Conservation (phyloP, 2,797 vertebrate species). For the Enteromius afrohamiltoni region DNA sequence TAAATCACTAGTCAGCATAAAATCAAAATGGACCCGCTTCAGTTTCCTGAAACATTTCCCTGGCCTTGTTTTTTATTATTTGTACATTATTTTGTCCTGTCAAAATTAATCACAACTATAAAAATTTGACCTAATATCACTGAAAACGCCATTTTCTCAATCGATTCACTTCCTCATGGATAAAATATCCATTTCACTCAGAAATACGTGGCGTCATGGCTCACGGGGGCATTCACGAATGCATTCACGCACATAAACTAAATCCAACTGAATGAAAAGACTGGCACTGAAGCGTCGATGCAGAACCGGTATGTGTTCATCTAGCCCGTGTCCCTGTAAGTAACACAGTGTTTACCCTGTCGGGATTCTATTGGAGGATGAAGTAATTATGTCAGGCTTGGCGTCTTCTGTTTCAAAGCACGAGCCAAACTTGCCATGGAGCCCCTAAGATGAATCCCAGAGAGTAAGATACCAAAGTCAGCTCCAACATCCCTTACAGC, state of each 20-base stretch:
- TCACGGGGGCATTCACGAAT: not conserved
- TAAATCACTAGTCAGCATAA: not conserved
- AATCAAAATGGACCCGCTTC: not conserved
- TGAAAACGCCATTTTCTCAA: not conserved
- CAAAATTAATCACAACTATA: not conserved
- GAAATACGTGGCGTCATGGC: not conserved
- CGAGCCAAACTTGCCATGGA: constrained; percentile 62
- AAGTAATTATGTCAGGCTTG: constrained; percentile 70
- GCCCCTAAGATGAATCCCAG: constrained; percentile 56
- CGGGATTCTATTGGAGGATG: constrained; percentile 71
- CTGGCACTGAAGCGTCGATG: not conserved
- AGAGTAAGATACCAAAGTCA: constrained; percentile 63
- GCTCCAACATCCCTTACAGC: constrained; percentile 59
- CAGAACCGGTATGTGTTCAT: constrained; percentile 21
- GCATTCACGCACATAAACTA: not conserved
- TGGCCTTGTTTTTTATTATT: not conserved
- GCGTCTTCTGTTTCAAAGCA: constrained; percentile 64
- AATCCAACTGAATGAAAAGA: not conserved
- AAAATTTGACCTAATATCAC: not conserved
- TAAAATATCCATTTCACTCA: not conserved
- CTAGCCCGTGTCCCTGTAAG: constrained; percentile 61
- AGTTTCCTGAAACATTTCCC: not conserved
- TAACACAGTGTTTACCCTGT: constrained; percentile 70
- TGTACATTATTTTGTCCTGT: not conserved
- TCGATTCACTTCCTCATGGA: not conserved